Evolutionary conservation across 2,797 vertebrate genomes (phyloP).

Genomic region (Austrolebias charrua): DNA sequence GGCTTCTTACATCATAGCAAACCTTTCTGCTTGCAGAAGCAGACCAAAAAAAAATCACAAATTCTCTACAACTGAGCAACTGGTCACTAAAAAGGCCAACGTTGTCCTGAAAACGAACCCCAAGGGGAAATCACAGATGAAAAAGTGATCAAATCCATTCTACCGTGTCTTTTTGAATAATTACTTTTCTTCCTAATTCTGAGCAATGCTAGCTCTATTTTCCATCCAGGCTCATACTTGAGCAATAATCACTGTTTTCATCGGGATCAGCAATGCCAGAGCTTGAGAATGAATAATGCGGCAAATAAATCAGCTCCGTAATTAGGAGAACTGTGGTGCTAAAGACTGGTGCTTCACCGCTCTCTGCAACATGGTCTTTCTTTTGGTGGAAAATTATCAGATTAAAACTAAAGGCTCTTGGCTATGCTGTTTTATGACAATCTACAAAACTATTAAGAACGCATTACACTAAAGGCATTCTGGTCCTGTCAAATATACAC

Average conservation of each 20-base stretch:
- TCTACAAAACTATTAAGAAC: constrained; percentile 2
- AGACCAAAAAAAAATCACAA: not conserved
- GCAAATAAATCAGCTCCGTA: constrained; percentile 59
- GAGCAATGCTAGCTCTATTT: constrained; percentile 34
- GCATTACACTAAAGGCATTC: not conserved
- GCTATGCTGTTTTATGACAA: constrained; percentile 11
- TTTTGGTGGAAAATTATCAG: not conserved
- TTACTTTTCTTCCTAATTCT: constrained; percentile 16
- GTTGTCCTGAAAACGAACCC: constrained; percentile 15
- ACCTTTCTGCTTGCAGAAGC: constrained; percentile 17
- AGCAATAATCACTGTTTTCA: constrained; percentile 58
- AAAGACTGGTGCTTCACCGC: constrained; percentile 16
- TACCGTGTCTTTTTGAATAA: not conserved
- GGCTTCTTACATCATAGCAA: not conserved
- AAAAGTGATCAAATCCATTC: not conserved
- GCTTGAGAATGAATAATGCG: constrained; percentile 52
- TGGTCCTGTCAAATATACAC: constrained; percentile 1
- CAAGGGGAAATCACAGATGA: constrained; percentile 19
- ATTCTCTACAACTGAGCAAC: constrained; percentile 4
- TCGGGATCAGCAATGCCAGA: constrained; percentile 42
- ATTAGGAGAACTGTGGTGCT: constrained; percentile 49
- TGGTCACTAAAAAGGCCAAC: constrained; percentile 41
- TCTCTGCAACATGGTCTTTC: constrained; percentile 25
- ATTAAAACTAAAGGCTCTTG: constrained; percentile 6
- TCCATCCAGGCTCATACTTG: constrained; percentile 21